A percentile compares a stretch with the other conserved stretches of the same genome.
Evolutionary conservation across 2,888 invertebrate species (phyloP).

Genomic region (Cephalotes varians): DNA sequence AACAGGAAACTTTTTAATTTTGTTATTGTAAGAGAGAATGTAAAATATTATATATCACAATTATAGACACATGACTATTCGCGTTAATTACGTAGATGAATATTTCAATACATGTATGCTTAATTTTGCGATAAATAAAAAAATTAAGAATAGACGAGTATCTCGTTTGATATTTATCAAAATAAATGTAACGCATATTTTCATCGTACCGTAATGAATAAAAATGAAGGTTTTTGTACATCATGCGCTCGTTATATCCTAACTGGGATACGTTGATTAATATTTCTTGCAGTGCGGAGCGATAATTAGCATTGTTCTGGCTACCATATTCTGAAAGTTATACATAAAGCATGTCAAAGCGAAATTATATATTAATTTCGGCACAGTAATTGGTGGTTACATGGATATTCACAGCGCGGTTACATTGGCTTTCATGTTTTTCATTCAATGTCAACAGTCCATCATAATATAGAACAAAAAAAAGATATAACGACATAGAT

Average conservation of each 20-base stretch:
- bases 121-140: conserved; percentile 18
- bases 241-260: conserved; percentile 28
- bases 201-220: conserved; percentile 30
- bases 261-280: conserved; percentile 45
- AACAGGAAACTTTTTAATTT: not conserved
- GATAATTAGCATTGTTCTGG: conserved; percentile 48
- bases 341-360: conserved; percentile 46
- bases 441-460: conserved; percentile 26
- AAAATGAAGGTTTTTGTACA: conserved; percentile 45
- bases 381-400: conserved; percentile 43
- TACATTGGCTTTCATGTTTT: conserved; percentile 43
- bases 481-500: not conserved
- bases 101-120: conserved; percentile 7
- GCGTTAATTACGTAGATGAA: conserved; percentile 18
- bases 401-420: conserved; percentile 26
- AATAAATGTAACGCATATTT: conserved; percentile 35
- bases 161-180: conserved; percentile 41
- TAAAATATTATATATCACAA: conserved; percentile 11
- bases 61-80: not conserved
- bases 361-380: conserved; percentile 47
- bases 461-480: conserved; percentile 25
- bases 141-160: not conserved
- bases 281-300: conserved; percentile 42
- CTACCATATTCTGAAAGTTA: conserved; percentile 41
- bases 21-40: not conserved